Percentiles rank a stretch among this genome's conserved stretches.
Evolutionary conservation across 2,888 invertebrate genomes (phyloP).

Genomic region (Eupsilia transversa): DNA sequence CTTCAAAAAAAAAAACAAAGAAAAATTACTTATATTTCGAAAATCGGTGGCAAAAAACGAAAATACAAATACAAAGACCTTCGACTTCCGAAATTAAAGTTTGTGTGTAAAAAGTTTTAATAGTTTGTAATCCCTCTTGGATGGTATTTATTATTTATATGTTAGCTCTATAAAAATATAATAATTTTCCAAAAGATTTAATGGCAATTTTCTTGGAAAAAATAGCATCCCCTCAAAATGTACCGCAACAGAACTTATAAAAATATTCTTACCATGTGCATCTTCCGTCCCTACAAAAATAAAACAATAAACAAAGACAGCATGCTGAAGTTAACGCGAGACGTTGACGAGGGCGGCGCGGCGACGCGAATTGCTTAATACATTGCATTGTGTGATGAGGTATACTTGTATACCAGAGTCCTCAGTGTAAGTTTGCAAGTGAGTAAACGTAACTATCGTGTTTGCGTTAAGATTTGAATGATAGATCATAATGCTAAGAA

Average conservation of each 20-base stretch:
- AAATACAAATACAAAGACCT: no score
- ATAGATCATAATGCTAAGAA: no score
- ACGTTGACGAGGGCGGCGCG: slow-evolving; percentile 59
- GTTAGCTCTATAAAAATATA: neutral
- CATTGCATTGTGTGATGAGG: slow-evolving; percentile 50
- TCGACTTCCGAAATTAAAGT: no score
- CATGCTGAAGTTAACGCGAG: slow-evolving; percentile 36
- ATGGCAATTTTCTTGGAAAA: neutral
- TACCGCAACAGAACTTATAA: no score
- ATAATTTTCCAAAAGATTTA: neutral
- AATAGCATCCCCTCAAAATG: neutral
- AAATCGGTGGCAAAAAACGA: no score
- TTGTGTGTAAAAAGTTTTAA: no score
- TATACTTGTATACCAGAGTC: neutral
- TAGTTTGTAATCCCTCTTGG: neutral
- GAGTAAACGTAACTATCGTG: no score
- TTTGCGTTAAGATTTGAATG: no score
- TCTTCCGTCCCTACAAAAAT: slow-evolving; percentile 29
- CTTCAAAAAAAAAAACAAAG: no score
- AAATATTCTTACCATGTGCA: neutral
- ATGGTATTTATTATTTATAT: no score
- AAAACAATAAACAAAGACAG: slow-evolving; percentile 18
- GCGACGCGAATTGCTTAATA: slow-evolving; percentile 64
- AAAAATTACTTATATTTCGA: no score
- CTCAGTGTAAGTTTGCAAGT: no score